Conservation (phyloP, 1,140 invertebrate species). For the Wiebesia pumilae region DNA sequence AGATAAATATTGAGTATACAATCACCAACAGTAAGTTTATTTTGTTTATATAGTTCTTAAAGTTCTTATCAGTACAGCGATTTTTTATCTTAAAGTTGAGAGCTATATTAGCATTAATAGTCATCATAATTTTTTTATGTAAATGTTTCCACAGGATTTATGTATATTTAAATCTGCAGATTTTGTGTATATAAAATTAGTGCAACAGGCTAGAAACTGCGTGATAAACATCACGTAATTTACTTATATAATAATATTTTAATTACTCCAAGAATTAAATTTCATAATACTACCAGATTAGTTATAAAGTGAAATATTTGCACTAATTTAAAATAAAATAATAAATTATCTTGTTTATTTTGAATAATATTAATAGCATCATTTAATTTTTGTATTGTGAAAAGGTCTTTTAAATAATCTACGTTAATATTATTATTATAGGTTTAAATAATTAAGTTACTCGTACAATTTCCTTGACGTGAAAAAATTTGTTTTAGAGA, state of each 20-base stretch:
- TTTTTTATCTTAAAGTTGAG: background rate
- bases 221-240: background rate
- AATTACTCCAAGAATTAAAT: background rate
- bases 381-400: no score
- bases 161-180: background rate
- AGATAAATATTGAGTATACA: background rate
- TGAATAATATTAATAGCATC: no score
- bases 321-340: no score
- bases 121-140: background rate
- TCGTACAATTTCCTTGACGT: no score
- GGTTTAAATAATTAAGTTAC: no score
- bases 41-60: background rate
- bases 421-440: no score
- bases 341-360: no score
- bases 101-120: background rate
- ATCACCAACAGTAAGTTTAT: background rate
- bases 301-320: background rate
- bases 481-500: background rate
- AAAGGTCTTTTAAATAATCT: no score
- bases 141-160: background rate
- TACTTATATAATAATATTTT: background rate
- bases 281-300: background rate
- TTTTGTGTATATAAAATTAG: no score
- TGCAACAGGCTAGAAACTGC: no score
- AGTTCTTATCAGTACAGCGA: background rate